Evolutionary conservation across 2,888 invertebrate species (phyloP).

Genomic region (Dinocampus coccinellae): DNA sequence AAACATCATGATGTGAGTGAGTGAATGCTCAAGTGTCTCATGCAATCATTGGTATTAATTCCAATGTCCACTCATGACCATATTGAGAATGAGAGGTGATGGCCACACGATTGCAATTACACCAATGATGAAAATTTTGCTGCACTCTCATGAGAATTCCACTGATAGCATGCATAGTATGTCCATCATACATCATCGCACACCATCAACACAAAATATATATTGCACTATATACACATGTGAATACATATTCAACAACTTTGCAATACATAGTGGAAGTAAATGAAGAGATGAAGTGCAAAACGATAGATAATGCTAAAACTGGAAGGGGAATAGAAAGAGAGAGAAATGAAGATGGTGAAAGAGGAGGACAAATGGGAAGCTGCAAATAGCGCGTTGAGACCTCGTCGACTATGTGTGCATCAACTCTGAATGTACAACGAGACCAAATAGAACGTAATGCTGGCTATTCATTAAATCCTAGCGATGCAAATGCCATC

Average conservation of each 20-base stretch:
- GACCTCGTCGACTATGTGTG: conserved; percentile 2
- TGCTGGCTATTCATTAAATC: conserved; percentile 61
- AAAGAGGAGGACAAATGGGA: conserved; percentile 13
- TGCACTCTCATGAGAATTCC: conserved; percentile 36
- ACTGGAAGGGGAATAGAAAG: conserved; percentile 49
- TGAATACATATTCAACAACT: too few species aligned
- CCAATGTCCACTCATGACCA: not conserved
- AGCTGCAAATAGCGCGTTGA: conserved; percentile 32
- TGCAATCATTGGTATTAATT: not conserved
- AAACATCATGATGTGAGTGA: conserved; percentile 2
- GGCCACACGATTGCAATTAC: conserved; percentile 1
- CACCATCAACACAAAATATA: not conserved
- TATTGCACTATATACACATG: not conserved
- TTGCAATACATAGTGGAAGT: not conserved
- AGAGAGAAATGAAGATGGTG: conserved; percentile 6
- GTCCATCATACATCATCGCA: not conserved
- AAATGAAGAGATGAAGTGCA: conserved; percentile 38
- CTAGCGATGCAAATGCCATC: conserved; percentile 60
- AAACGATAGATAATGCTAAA: too few species aligned
- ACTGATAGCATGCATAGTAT: conserved; percentile 29
- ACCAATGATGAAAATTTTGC: not conserved
- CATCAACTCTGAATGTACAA: conserved; percentile 40
- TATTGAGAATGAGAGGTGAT: not conserved
- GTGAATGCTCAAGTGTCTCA: conserved; percentile 13
- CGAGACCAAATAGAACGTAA: conserved; percentile 62